phyloP scores from a whole-genome alignment of 2,113 vertebrate genomes.

The Holacanthus passer region DNA sequence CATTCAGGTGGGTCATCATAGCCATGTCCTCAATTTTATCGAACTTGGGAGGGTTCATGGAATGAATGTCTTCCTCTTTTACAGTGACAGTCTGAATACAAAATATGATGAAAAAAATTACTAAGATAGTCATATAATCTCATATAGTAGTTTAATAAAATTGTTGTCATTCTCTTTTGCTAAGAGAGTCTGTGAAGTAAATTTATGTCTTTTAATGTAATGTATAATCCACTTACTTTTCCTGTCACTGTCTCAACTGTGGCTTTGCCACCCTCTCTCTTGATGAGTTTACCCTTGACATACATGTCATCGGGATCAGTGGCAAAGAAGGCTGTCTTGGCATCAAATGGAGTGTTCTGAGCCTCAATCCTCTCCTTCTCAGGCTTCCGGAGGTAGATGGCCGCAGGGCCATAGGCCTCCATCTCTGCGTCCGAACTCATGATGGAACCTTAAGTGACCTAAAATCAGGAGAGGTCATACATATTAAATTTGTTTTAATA shows the following conservation, averaged over 20 bases:
- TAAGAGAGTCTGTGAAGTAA: neutral
- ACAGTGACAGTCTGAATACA: constrained; percentile 78
- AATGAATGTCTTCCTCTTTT: constrained; percentile 82
- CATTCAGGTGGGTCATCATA: constrained; percentile 88
- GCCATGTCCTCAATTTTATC: constrained; percentile 88
- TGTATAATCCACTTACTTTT: constrained; percentile 67
- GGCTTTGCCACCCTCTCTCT: constrained; percentile 74
- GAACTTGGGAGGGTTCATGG: constrained; percentile 86
- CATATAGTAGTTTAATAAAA: neutral
- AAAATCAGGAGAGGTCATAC: neutral
- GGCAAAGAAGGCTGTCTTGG: constrained; percentile 73
- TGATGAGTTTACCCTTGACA: constrained; percentile 67
- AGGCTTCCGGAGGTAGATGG: constrained; percentile 73
- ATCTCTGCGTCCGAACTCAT: constrained; percentile 80
- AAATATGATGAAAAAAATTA: neutral
- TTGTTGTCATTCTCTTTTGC: neutral
- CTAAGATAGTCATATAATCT: neutral
- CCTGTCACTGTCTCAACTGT: constrained; percentile 59
- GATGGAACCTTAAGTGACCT: constrained; percentile 56
- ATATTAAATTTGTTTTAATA: neutral
- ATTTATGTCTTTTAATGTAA: too few relatives aligned
- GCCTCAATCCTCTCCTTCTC: constrained; percentile 75
- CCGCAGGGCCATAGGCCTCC: constrained; percentile 66
- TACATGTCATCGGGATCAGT: constrained; percentile 60
- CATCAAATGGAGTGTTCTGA: constrained; percentile 72